Evolutionary conservation across 2,888 invertebrate species (phyloP).

Genomic region (Sipha maydis): DNA sequence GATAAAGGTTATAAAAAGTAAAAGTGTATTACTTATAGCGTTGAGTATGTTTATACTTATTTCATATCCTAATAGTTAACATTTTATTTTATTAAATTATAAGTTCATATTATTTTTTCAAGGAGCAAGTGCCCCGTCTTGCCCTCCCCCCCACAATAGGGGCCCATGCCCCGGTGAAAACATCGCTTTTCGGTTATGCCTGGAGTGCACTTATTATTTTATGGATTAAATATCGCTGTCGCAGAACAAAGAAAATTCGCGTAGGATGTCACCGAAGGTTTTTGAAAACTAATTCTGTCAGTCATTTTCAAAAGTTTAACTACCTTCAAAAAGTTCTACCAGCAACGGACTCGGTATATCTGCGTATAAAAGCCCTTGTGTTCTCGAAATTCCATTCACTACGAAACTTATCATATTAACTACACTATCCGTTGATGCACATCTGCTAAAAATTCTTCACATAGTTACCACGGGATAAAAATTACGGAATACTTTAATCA

Average conservation of each 20-base stretch:
- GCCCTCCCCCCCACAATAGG: no score
- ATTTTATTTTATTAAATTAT: no score
- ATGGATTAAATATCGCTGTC: neutral
- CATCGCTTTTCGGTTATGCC: neutral
- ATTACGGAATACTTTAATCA: neutral
- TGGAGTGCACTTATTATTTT: neutral
- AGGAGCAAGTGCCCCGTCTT: no score
- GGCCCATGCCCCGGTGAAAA: neutral
- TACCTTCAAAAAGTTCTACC: slow-evolving; percentile 13
- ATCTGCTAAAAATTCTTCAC: neutral
- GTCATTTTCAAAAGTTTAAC: slow-evolving; percentile 42
- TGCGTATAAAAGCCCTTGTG: neutral
- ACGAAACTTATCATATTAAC: slow-evolving; percentile 19
- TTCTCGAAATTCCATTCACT: slow-evolving; percentile 29
- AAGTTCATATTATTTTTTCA: no score
- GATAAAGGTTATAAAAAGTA: no score
- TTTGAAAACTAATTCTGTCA: slow-evolving; percentile 9
- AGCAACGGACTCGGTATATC: neutral
- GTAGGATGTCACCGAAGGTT: slow-evolving; percentile 27
- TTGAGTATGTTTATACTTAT: no score
- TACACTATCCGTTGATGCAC: neutral
- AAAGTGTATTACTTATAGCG: no score
- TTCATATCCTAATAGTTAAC: no score
- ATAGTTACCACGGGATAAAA: neutral
- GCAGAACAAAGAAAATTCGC: slow-evolving; percentile 12